Conservation (phyloP, 2,797 vertebrate species). For the Buphagus erythrorhynchus region DNA sequence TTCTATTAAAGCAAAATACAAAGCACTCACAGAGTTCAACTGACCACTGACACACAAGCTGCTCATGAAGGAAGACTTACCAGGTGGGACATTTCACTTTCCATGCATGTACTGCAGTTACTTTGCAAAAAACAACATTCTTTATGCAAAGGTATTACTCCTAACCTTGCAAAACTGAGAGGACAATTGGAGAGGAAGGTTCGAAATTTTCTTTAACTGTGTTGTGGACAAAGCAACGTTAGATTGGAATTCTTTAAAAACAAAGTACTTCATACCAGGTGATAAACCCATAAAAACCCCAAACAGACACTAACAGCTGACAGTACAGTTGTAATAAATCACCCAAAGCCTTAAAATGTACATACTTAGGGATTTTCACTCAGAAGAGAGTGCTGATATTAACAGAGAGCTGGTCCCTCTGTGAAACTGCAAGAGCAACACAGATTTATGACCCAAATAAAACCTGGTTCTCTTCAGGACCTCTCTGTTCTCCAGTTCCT, state of each 20-base stretch:
- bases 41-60: not conserved
- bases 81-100: not conserved
- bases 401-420: not conserved
- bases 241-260: not conserved
- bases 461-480: not conserved
- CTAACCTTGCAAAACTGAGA: not conserved
- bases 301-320: not conserved
- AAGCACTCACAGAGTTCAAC: not conserved
- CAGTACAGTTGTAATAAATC: not conserved
- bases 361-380: not conserved
- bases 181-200: not conserved
- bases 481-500: not conserved
- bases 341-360: not conserved
- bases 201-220: not conserved
- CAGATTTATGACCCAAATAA: not conserved
- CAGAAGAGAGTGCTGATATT: not conserved
- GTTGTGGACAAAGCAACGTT: not conserved
- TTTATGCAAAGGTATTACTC: not conserved
- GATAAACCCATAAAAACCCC: not conserved
- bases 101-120: not conserved
- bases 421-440: not conserved
- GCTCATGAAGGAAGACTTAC: not conserved
- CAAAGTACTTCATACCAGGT: not conserved
- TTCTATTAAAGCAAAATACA: not conserved
- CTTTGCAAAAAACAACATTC: not conserved